These are phyloP conservation scores for Volucella zonaria DNA, from an alignment of 2,888 invertebrate species.

Conservation along the genomic window DNA sequence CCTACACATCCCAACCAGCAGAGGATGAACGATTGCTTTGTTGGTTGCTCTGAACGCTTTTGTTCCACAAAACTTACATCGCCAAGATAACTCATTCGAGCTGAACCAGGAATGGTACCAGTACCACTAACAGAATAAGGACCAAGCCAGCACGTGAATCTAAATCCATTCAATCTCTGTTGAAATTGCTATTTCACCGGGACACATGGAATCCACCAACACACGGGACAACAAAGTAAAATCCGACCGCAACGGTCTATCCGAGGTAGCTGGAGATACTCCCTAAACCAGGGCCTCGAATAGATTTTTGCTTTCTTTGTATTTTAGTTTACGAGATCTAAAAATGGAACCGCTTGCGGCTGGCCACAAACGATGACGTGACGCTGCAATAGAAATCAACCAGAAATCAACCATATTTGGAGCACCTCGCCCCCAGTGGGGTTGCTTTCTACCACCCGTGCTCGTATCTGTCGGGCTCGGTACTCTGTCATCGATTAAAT, in stretches of 20 bases:
- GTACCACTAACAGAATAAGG: too few species aligned
- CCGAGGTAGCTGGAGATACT: not conserved
- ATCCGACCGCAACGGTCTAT: not conserved
- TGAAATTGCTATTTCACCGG: constrained; percentile 53
- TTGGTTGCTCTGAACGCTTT: constrained; percentile 22
- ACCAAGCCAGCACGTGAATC: constrained; percentile 48
- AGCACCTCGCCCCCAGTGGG: constrained; percentile 1
- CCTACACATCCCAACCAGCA: constrained; percentile 39
- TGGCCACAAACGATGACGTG: constrained; percentile 10
- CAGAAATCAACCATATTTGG: constrained; percentile 34
- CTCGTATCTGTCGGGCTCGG: too few species aligned
- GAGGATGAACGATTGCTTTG: constrained; percentile 46
- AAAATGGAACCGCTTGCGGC: constrained; percentile 35
- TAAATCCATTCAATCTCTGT: constrained; percentile 55
- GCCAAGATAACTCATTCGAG: constrained; percentile 59
- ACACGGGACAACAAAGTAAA: not conserved
- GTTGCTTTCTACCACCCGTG: not conserved
- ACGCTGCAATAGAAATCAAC: constrained; percentile 24
- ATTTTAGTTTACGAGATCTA: constrained; percentile 45
- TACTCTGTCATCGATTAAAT: too few species aligned
- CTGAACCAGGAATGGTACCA: constrained; percentile 8
- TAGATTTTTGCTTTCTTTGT: constrained; percentile 2
- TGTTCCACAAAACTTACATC: constrained; percentile 39
- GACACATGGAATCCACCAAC: constrained; percentile 6
- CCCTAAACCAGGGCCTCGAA: not conserved